Evolutionary conservation across 2,113 vertebrate species (phyloP).

Genomic region (Elanus axillaris): DNA sequence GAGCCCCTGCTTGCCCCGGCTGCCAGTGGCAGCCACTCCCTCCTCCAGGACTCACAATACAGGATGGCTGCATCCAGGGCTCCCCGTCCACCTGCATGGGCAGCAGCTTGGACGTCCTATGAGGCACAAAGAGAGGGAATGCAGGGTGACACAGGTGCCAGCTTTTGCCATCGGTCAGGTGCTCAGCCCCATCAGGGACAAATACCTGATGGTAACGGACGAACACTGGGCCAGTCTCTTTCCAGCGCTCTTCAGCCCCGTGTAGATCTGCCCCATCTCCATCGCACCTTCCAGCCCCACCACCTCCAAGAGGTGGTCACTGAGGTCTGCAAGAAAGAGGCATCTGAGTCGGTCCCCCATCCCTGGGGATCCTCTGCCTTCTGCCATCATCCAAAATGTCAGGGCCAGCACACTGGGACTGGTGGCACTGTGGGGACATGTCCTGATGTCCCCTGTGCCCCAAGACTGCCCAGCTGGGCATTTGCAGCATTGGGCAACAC

Average conservation of each 20-base stretch:
- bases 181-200: not conserved
- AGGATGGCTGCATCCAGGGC: constrained; percentile 95
- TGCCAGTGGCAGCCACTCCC: not conserved
- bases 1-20: not conserved
- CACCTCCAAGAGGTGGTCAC: constrained; percentile 91
- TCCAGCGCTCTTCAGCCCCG: constrained; percentile 92
- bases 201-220: constrained; percentile 88
- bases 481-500: accelerated
- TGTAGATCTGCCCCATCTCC: constrained; percentile 99
- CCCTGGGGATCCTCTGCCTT: not conserved
- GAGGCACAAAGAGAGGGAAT: not conserved
- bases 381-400: accelerated
- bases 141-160: not conserved
- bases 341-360: accelerated
- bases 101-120: constrained; percentile 87
- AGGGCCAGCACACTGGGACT: not conserved
- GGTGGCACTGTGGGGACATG: not conserved
- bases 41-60: constrained; percentile 77
- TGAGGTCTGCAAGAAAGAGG: constrained; percentile 79
- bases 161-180: not conserved
- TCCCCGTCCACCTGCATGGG: constrained; percentile 98
- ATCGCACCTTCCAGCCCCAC: constrained; percentile 94
- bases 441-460: not conserved
- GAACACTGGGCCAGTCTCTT: constrained; percentile 90
- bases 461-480: accelerated